Evolutionary conservation across 2,888 invertebrate species (phyloP).

Genomic region (Drosophila macrospina): DNA sequence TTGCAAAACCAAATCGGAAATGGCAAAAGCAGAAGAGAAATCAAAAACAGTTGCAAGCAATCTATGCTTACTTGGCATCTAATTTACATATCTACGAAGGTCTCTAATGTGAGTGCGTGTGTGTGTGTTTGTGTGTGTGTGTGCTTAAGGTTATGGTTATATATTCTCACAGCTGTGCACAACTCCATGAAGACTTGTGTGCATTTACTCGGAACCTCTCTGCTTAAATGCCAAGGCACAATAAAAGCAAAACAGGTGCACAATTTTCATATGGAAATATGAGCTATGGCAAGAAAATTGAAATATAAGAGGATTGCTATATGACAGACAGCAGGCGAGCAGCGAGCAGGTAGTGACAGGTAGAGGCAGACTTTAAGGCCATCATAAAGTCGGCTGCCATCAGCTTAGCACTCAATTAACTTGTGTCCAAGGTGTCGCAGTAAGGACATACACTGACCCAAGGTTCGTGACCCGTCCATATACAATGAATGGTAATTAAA

Average conservation of each 20-base stretch:
- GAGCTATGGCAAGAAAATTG: not conserved
- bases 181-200: constrained; percentile 40
- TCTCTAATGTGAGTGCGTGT: not conserved
- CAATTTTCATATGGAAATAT: constrained; percentile 40
- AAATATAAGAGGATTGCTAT: not conserved
- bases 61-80: constrained; percentile 51
- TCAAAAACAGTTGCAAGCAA: constrained; percentile 39
- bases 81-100: constrained; percentile 59
- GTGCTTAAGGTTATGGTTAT: not conserved
- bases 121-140: not conserved
- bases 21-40: not conserved
- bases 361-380: constrained; percentile 10
- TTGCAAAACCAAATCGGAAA: constrained; percentile 16
- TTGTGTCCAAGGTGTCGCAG: constrained; percentile 28
- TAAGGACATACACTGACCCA: constrained; percentile 16
- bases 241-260: constrained; percentile 55
- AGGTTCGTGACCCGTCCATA: constrained; percentile 21
- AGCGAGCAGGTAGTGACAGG: constrained; percentile 1
- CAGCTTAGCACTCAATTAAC: constrained; percentile 57
- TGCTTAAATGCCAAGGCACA: constrained; percentile 31
- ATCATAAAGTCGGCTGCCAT: constrained; percentile 32
- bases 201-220: constrained; percentile 26
- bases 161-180: constrained; percentile 50
- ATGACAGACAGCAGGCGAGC: constrained; percentile 12
- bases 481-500: constrained; percentile 74